Evolutionary conservation across 2,888 invertebrate genomes (phyloP).

Genomic region (Malachius bipustulatus): DNA sequence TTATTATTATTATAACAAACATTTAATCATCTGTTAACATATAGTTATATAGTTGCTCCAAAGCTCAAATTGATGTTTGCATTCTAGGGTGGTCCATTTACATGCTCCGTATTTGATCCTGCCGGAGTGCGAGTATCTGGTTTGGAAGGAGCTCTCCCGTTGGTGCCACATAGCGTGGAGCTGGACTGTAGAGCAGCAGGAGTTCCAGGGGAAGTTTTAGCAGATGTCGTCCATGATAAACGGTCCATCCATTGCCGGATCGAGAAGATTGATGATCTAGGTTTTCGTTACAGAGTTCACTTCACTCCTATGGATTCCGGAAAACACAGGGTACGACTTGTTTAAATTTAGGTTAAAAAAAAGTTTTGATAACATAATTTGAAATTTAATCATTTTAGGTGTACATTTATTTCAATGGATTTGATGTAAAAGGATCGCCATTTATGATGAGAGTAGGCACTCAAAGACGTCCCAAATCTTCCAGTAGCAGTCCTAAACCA

Average conservation of each 20-base stretch:
- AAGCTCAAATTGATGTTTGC: too few relatives aligned
- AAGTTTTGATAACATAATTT: too few relatives aligned
- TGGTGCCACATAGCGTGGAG: conserved; percentile 79
- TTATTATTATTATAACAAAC: neutral
- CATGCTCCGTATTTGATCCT: conserved; percentile 91
- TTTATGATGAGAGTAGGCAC: conserved; percentile 79
- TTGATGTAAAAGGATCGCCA: conserved; percentile 72
- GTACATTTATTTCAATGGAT: conserved; percentile 90
- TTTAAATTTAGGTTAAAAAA: conserved; percentile 1
- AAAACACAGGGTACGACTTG: conserved; percentile 55
- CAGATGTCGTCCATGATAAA: conserved; percentile 85
- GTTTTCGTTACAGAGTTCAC: conserved; percentile 55
- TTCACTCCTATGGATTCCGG: conserved; percentile 69
- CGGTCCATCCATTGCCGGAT: conserved; percentile 72
- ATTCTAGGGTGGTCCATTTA: conserved; percentile 82
- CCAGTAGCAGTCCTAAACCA: conserved; percentile 37
- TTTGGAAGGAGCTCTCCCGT: conserved; percentile 70
- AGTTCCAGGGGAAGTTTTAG: conserved; percentile 74
- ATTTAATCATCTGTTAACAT: neutral
- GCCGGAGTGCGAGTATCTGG: conserved; percentile 75
- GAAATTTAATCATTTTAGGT: too few relatives aligned
- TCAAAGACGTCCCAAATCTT: conserved; percentile 47
- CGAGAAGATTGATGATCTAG: conserved; percentile 63
- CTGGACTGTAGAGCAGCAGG: conserved; percentile 59
- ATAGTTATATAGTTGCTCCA: neutral